These are phyloP conservation scores for Pocillopora damicornis DNA, from an alignment of 64 coral and sea anemone genomes.

Conservation along the genomic window DNA sequence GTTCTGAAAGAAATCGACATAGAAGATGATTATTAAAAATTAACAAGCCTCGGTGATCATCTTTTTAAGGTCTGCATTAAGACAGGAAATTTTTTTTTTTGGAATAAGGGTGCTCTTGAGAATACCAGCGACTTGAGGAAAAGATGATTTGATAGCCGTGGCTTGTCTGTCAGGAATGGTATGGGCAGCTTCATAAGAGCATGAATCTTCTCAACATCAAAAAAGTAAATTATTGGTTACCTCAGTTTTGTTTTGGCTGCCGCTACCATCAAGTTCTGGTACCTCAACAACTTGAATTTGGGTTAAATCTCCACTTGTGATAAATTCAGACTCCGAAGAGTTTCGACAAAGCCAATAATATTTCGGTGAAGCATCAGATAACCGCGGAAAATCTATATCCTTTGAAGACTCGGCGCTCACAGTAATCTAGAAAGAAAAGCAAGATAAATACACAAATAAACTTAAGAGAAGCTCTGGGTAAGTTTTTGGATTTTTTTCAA, in stretches of 20 bases:
- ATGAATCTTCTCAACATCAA: neutral
- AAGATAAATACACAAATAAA: too few species aligned
- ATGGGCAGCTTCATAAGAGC: too few species aligned
- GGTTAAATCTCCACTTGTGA: slow-evolving; percentile 15
- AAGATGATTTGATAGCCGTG: too few species aligned
- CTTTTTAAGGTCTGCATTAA: too few species aligned
- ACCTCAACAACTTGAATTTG: neutral
- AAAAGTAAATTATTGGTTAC: neutral
- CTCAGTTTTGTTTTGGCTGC: neutral
- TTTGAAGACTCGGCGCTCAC: neutral
- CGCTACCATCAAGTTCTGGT: neutral
- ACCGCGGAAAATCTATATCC: neutral
- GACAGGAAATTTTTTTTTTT: too few species aligned
- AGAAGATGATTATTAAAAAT: neutral
- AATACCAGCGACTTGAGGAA: too few species aligned
- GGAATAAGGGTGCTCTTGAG: too few species aligned
- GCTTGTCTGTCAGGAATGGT: too few species aligned
- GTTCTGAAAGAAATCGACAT: neutral
- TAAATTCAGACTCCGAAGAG: slow-evolving; percentile 13
- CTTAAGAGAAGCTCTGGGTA: too few species aligned
- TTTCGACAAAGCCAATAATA: slow-evolving; percentile 63
- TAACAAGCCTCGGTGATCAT: neutral
- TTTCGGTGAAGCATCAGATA: neutral
- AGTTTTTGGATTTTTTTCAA: too few species aligned
- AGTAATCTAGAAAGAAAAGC: neutral